Evolutionary conservation across 2,797 vertebrate species (phyloP).

Genomic region (Taeniopygia guttata): DNA sequence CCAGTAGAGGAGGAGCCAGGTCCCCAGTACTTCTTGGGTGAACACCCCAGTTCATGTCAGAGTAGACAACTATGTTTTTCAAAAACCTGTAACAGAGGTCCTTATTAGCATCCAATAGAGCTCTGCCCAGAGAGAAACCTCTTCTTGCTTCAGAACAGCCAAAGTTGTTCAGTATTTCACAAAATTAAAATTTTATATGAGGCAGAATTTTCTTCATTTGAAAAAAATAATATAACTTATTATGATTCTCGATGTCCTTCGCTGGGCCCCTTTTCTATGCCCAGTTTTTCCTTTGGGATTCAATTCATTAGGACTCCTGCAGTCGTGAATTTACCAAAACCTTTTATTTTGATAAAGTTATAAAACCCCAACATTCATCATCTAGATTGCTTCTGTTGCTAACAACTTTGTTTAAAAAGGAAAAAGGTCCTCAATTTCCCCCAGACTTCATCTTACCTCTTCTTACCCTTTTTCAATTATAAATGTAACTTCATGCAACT

Average conservation of each 20-base stretch:
- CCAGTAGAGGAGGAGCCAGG: background rate
- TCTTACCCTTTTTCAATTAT: background rate
- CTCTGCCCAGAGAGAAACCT: background rate
- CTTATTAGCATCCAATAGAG: background rate
- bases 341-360: background rate
- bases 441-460: background rate
- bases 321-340: background rate
- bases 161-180: background rate
- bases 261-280: background rate
- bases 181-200: background rate
- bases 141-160: background rate
- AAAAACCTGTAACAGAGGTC: background rate
- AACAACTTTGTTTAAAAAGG: background rate
- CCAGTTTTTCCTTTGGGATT: background rate
- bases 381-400: background rate
- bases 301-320: background rate
- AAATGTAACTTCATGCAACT: background rate
- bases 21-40: background rate
- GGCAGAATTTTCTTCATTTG: background rate
- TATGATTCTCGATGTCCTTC: background rate
- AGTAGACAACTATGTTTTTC: background rate
- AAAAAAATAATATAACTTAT: background rate
- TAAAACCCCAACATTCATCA: rapidly evolving
- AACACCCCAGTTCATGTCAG: background rate
- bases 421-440: background rate